phyloP scores from a whole-genome alignment of 1,140 invertebrate species.

The Zaprionus capensis region DNA sequence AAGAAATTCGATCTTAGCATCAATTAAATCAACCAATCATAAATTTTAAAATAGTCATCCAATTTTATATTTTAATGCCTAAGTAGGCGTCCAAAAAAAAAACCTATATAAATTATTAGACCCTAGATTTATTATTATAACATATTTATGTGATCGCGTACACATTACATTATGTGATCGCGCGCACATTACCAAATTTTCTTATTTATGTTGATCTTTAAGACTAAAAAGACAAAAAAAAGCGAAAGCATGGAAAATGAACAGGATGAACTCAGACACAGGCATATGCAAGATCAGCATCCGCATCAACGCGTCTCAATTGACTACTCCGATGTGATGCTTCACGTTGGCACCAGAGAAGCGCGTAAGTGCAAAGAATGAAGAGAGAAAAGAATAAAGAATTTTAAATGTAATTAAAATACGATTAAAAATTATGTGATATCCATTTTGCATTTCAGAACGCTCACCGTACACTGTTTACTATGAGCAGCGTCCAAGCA shows the following conservation, averaged over 20 bases:
- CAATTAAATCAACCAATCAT: neutral
- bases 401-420: too few species aligned
- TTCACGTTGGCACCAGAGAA: constrained; percentile 39
- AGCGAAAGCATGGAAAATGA: constrained; percentile 67
- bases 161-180: constrained; percentile 46
- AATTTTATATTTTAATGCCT: neutral
- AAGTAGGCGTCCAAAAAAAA: constrained; percentile 28
- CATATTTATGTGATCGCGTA: constrained; percentile 46
- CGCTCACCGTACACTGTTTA: constrained; percentile 39
- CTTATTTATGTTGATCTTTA: constrained; percentile 51
- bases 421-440: neutral
- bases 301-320: constrained; percentile 48
- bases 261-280: constrained; percentile 67
- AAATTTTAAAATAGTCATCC: neutral
- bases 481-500: constrained; percentile 37
- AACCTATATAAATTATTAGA: constrained; percentile 18
- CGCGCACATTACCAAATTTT: constrained; percentile 42
- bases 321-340: constrained; percentile 42
- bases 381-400: neutral
- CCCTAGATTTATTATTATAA: constrained; percentile 33
- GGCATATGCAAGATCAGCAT: constrained; percentile 52
- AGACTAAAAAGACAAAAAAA: constrained; percentile 54
- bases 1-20: neutral
- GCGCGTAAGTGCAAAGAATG: constrained; percentile 48
- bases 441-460: constrained; percentile 3